A percentile compares a stretch with the other conserved stretches of the same genome.
phyloP scores from a whole-genome alignment of 1,140 invertebrate species.

The Brachionus paranguensis region DNA sequence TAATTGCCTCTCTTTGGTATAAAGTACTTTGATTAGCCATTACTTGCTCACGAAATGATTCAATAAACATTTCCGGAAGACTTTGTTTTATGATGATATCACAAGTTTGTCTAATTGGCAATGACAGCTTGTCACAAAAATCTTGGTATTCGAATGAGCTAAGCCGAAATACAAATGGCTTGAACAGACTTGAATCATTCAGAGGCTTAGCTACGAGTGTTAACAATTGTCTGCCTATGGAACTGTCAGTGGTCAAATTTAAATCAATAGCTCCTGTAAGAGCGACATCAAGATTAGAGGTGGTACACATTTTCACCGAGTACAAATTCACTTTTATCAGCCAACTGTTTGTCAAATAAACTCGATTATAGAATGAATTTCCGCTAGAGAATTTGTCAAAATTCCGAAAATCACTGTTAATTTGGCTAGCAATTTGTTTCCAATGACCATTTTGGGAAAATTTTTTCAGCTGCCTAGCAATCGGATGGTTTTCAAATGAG shows the following conservation, averaged over 20 bases:
- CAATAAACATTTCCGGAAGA: conserved; percentile 73
- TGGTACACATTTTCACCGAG: conserved; percentile 61
- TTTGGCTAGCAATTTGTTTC: conserved; percentile 64
- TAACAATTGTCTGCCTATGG: conserved; percentile 65
- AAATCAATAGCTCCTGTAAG: conserved; percentile 60
- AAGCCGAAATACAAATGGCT: conserved; percentile 57
- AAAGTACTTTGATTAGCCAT: conserved; percentile 61
- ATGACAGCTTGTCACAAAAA: conserved; percentile 68
- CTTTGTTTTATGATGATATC: conserved; percentile 72
- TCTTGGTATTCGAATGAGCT: conserved; percentile 72
- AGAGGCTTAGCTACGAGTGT: conserved; percentile 60
- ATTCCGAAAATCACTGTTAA: conserved; percentile 72
- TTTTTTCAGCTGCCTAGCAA: conserved; percentile 62
- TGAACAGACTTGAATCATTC: neutral
- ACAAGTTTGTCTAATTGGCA: conserved; percentile 67
- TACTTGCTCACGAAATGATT: conserved; percentile 72
- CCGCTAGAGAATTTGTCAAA: conserved; percentile 68
- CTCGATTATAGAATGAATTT: conserved; percentile 56
- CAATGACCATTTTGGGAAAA: conserved; percentile 61
- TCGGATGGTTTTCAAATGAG: conserved; percentile 69
- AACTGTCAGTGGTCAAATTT: neutral
- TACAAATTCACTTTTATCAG: conserved; percentile 77
- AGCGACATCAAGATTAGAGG: conserved; percentile 70
- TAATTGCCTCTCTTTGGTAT: neutral
- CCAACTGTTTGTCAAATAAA: conserved; percentile 78